Evolutionary conservation across 2,797 vertebrate genomes (phyloP).

Genomic region (Lerista edwardsae): DNA sequence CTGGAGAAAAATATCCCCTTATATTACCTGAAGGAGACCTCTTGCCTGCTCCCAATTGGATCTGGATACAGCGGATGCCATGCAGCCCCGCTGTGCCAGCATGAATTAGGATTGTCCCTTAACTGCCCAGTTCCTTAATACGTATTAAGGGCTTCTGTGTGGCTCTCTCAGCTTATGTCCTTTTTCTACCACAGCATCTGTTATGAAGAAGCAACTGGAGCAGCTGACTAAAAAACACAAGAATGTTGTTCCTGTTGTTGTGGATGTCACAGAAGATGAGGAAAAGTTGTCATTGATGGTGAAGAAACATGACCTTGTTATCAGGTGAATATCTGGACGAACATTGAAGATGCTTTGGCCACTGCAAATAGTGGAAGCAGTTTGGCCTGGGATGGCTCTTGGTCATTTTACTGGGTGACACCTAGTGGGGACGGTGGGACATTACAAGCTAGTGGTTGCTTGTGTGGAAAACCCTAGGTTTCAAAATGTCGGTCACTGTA

Average conservation of each 20-base stretch:
- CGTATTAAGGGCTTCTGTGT: background rate
- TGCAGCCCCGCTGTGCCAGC: no score
- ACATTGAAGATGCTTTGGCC: background rate
- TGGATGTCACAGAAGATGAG: constrained; percentile 85
- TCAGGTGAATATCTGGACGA: constrained; percentile 83
- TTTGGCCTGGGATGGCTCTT: background rate
- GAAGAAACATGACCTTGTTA: constrained; percentile 89
- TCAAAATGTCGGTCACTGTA: background rate
- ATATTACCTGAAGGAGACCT: no score
- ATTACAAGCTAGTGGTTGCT: background rate
- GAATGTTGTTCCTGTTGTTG: constrained; percentile 83
- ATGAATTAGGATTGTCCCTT: no score
- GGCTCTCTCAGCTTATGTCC: constrained; percentile 4
- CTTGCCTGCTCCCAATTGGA: no score
- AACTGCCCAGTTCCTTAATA: no score
- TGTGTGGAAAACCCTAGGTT: background rate
- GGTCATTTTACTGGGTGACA: background rate
- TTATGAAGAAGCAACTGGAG: constrained; percentile 85
- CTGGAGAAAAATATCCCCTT: no score
- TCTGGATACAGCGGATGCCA: no score
- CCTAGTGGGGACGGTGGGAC: background rate
- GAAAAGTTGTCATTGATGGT: constrained; percentile 85
- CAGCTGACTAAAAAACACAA: constrained; percentile 83
- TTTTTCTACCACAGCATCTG: constrained; percentile 81
- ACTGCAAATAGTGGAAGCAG: no score